These are phyloP conservation scores for Octomys mimax DNA, from an alignment of 2,797 vertebrate genomes.

Conservation along the genomic window DNA sequence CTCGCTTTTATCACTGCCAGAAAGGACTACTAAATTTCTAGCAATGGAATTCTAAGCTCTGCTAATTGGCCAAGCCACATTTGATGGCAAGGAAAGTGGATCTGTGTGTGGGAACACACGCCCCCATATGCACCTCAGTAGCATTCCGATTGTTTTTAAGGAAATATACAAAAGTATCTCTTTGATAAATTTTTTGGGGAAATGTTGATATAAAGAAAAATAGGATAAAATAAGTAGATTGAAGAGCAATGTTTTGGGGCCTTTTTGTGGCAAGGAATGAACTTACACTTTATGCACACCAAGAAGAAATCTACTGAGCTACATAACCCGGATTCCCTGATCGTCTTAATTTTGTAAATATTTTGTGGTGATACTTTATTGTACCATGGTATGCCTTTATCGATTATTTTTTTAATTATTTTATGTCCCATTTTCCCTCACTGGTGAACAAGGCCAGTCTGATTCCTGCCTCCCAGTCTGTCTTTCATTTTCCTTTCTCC, in stretches of 20 bases:
- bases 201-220: background rate
- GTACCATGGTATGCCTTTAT: background rate
- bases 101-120: background rate
- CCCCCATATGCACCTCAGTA: background rate
- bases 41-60: background rate
- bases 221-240: background rate
- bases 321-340: background rate
- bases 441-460: background rate
- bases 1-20: background rate
- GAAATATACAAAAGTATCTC: background rate
- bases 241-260: background rate
- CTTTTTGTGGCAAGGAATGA: background rate
- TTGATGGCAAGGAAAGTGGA: background rate
- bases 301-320: background rate
- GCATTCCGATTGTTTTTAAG: slow-evolving; percentile 26
- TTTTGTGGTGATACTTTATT: background rate
- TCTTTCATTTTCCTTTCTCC: background rate
- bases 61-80: background rate
- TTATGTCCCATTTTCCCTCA: background rate
- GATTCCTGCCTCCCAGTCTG: background rate
- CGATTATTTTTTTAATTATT: background rate
- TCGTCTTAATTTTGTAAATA: background rate
- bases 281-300: background rate
- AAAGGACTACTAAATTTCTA: background rate
- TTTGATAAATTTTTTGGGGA: background rate